Evolutionary conservation across 2,113 vertebrate genomes (phyloP), one percentile per base, ranked within the genome.

Genomic region (Apus apus): DNA sequence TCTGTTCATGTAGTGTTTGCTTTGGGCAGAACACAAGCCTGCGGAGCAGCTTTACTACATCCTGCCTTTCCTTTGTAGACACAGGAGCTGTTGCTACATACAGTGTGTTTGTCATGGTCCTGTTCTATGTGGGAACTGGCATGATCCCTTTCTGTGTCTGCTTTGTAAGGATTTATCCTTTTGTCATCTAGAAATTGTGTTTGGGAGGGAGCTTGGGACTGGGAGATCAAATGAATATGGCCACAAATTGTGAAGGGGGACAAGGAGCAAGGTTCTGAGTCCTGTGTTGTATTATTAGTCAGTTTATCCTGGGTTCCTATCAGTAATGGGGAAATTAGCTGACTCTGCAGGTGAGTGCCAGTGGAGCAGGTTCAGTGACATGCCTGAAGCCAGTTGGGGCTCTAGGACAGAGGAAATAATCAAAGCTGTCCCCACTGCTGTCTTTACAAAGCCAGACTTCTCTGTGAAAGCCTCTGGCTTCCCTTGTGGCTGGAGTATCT

Each of bases 51-150:
- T 85, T 57, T 61, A 17, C 46, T 36, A 12, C 16, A 6, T 66
- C 56, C 71, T 78, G 77, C 66, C 51, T 83, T 50, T 36, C 8
- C 36, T 50, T 38, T 4, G 5, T 22, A 7, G 53, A 22, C 58
- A 16, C 22, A 17, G 66, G 62, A 71, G 83, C 51, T 65, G 36
- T 4, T 74, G 64, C 40, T 80, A 36, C 46, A 1, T 4, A 3
- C 0, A 4, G 30, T 1, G 11, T 12, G 13, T 67, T 65, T 11
- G 2, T n/a, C 2, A 0, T 8, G 62, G 56, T 4, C 38, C 13
- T 48, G 4, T 53, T 34, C 48, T 34, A 0, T 30, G 27, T 18
- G 14, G 27, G 50, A 36, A 30, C 25, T 8, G 40, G 13, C 5
- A 2, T 5, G 23, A 43, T 34, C 51, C 45, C 9, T 70, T 64